Base-by-base conservation (phyloP, 2,888 invertebrate species). In the Leptarthrus brevirostris region DNA sequence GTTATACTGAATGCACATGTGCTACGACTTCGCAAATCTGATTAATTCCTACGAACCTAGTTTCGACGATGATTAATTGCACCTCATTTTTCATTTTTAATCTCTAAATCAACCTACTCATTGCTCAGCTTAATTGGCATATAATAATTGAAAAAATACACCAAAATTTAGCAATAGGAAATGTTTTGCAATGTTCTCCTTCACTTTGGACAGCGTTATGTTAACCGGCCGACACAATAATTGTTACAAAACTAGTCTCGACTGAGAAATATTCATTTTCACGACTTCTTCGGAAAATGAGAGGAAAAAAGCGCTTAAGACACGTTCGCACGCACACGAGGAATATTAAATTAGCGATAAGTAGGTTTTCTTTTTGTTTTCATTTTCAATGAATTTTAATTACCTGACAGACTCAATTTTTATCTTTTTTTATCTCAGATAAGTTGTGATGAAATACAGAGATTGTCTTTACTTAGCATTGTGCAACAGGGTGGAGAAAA, bases 291-390 rank as follows among this genome's bases (percentile, higher is more conserved):
- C 36, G 58, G 40, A 58, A 58, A 58, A 58, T 1, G 18, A 34
- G 30, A 30, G 36, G 20, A 30, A 36, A 58, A 40, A 58, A 34
- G 10, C 34, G 36, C 20, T 18, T 36, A 58, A 58, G 18, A 36
- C 58, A 58, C 58, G 58, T 58, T 58, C 58, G 40, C 58, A 58
- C 58, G 58, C 58, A 58, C 36, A 58, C 36, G 58, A 58, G 36
- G 58, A 58, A 58, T 58, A 58, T 20, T 36, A 36, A 58, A 16
- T 36, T 10, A 58, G 12, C 20, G 16, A 16, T 36, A 4, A 18
- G 16, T 34, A 12, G 8, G 58, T 1, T 36, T 22, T 20, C 14
- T 30, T 30, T 30, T 6, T 40, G 12, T 40, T 40, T 40, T 40
- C 40, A 6, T 56, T 58, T 58, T 56, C 10, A 20, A 18, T 58